Percentiles rank a stretch among this genome's conserved stretches.
phyloP scores from a whole-genome alignment of 2,797 vertebrate genomes.

The Ambastaia sidthimunki region DNA sequence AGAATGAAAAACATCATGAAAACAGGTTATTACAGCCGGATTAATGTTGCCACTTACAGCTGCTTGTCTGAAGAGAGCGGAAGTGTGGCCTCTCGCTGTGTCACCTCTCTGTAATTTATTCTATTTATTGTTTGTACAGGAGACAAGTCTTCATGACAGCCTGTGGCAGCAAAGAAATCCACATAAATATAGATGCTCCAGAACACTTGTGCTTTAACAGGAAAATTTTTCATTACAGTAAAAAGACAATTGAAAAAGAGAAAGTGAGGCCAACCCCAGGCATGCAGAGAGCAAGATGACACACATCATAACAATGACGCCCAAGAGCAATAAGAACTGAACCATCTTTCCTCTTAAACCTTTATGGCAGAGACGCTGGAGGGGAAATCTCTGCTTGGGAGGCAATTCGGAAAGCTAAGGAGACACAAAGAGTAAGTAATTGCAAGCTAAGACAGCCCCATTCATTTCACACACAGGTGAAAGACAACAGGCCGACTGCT shows the following conservation, averaged over 20 bases:
- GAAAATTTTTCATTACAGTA: conserved; percentile 36
- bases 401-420: conserved; percentile 3
- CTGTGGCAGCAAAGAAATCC: neutral
- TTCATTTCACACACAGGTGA: conserved; percentile 43
- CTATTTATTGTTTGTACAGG: neutral
- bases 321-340: conserved; percentile 34
- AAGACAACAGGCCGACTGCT: conserved; percentile 4
- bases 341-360: conserved; percentile 32
- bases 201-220: neutral
- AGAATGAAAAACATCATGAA: neutral
- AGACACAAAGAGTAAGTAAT: conserved; percentile 47
- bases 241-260: conserved; percentile 37
- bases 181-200: neutral
- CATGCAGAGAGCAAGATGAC: conserved; percentile 18
- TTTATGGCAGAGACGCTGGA: conserved; percentile 21
- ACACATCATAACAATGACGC: conserved; percentile 36
- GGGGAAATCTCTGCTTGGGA: conserved; percentile 12
- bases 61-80: neutral
- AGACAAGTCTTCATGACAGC: neutral
- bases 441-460: conserved; percentile 20
- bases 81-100: neutral
- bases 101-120: neutral
- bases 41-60: neutral
- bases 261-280: conserved; percentile 23
- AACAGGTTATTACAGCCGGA: neutral